These are phyloP conservation scores for Hydropsyche tenuis DNA, from an alignment of 1,140 invertebrate species.

Conservation along the genomic window DNA sequence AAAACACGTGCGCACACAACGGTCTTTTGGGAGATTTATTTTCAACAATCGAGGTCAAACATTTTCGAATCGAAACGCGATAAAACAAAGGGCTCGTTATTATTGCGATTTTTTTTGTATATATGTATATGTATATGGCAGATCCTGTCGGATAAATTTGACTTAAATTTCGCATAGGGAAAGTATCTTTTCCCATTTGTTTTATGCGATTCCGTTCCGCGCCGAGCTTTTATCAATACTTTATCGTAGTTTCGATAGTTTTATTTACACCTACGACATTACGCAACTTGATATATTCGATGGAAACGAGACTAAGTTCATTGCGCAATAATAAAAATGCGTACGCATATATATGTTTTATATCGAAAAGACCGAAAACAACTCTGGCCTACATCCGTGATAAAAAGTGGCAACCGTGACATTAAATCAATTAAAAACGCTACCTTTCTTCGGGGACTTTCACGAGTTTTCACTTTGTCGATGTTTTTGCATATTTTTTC, in stretches of 20 bases:
- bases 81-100: neutral
- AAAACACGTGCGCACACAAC: no score
- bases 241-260: no score
- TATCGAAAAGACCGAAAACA: constrained; percentile 11
- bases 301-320: neutral
- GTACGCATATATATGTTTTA: no score
- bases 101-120: neutral
- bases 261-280: no score
- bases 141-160: neutral
- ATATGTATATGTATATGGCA: neutral
- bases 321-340: neutral
- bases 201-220: neutral
- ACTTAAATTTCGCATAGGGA: neutral
- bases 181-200: neutral
- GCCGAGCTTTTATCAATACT: neutral
- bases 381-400: constrained; percentile 25
- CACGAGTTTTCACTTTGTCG: neutral
- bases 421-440: constrained; percentile 1
- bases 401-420: neutral
- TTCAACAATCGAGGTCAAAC: no score
- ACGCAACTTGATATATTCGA: neutral
- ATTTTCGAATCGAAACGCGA: no score
- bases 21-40: no score
- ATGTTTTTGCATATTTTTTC: no score
- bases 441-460: neutral